Conservation (phyloP, 2,113 vertebrate genomes). For the Vulpes vulpes region DNA sequence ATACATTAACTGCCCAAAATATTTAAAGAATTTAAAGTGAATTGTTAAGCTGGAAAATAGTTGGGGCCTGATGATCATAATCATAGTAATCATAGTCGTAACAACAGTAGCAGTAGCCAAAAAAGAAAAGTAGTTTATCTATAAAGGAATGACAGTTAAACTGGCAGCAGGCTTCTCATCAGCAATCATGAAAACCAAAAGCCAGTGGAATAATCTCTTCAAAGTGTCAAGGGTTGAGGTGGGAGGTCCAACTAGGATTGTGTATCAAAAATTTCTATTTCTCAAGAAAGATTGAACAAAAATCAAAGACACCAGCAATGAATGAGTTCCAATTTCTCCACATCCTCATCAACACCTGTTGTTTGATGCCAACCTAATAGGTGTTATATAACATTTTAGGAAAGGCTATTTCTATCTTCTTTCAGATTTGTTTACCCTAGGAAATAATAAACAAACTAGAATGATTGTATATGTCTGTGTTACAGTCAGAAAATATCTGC, state of each 20-base stretch:
- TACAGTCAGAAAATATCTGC: background rate
- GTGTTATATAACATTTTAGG: background rate
- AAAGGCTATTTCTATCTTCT: background rate
- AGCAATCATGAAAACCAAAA: background rate
- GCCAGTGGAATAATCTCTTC: background rate
- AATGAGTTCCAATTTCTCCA: background rate
- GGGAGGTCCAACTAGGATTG: background rate
- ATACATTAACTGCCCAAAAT: background rate
- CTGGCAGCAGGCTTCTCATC: background rate
- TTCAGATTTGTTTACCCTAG: background rate
- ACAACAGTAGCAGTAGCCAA: background rate
- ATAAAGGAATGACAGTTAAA: background rate
- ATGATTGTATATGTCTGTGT: background rate
- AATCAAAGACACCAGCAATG: background rate
- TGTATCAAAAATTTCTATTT: background rate
- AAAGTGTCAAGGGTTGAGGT: no score
- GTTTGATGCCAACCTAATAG: background rate
- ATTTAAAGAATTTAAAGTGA: constrained; percentile 17
- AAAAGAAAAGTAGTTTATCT: background rate
- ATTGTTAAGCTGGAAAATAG: constrained; percentile 1
- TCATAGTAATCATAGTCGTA: background rate
- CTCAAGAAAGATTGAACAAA: background rate
- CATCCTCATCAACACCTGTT: background rate
- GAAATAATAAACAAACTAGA: background rate
- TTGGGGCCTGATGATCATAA: background rate